These are phyloP conservation scores for Cylloceria caligata DNA, from an alignment of 2,888 invertebrate genomes.

Conservation along the genomic window DNA sequence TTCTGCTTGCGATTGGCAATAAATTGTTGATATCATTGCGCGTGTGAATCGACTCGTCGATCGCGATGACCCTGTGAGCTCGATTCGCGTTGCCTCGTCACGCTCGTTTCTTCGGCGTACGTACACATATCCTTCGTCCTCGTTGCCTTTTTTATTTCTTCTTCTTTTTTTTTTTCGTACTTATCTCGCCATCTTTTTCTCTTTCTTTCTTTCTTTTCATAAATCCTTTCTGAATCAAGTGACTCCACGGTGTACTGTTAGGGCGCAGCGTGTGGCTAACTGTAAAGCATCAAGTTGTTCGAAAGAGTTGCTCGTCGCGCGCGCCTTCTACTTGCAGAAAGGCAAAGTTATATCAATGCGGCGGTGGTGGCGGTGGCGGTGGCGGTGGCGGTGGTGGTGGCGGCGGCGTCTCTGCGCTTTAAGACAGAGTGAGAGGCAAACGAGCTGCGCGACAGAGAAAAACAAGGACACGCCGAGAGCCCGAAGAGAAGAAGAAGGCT, in stretches of 20 bases:
- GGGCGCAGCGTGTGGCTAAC: slow-evolving; percentile 75
- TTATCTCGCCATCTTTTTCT: slow-evolving; percentile 5
- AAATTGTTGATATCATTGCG: slow-evolving; percentile 16
- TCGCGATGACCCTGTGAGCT: slow-evolving; percentile 51
- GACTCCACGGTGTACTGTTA: slow-evolving; percentile 74
- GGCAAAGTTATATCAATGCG: slow-evolving; percentile 33
- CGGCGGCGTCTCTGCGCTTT: neutral
- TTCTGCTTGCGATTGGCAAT: neutral
- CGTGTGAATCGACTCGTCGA: slow-evolving; percentile 4
- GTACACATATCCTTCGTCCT: slow-evolving; percentile 2
- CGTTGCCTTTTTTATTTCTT: neutral
- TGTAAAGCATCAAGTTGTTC: slow-evolving; percentile 74
- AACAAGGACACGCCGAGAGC: neutral
- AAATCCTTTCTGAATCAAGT: slow-evolving; percentile 60
- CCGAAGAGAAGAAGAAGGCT: no score
- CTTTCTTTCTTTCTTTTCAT: slow-evolving; percentile 41
- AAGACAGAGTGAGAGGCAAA: slow-evolving; percentile 16
- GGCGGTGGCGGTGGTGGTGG: no score
- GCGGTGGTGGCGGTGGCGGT: no score
- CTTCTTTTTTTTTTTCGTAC: no score
- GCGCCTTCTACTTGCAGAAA: slow-evolving; percentile 50
- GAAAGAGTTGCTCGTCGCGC: slow-evolving; percentile 51
- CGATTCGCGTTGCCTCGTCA: slow-evolving; percentile 39
- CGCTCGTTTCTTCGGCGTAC: slow-evolving; percentile 37
- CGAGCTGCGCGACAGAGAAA: slow-evolving; percentile 13